Evolutionary conservation across 1,140 invertebrate genomes (phyloP).

Genomic region (Calosoma granatense): DNA sequence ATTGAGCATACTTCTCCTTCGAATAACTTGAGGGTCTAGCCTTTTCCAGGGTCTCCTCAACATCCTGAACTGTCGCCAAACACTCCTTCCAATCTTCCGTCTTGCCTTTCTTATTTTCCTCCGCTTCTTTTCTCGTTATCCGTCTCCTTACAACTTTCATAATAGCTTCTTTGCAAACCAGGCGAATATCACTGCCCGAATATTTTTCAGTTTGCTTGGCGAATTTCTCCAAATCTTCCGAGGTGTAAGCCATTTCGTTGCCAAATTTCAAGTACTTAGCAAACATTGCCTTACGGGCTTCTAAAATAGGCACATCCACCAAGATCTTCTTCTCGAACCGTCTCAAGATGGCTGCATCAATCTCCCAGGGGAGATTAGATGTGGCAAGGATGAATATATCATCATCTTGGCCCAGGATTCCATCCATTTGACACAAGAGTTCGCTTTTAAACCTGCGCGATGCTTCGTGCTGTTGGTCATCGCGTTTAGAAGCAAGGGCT

Average conservation of each 20-base stretch:
- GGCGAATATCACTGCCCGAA: slow-evolving; percentile 79
- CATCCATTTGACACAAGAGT: slow-evolving; percentile 86
- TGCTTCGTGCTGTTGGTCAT: slow-evolving; percentile 79
- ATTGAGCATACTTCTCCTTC: slow-evolving; percentile 31
- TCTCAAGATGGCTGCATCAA: slow-evolving; percentile 73
- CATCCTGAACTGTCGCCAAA: slow-evolving; percentile 15
- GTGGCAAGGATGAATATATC: slow-evolving; percentile 77
- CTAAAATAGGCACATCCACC: slow-evolving; percentile 60
- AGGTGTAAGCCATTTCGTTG: slow-evolving; percentile 31
- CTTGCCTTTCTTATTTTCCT: slow-evolving; percentile 13
- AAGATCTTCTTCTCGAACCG: slow-evolving; percentile 82
- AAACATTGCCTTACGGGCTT: slow-evolving; percentile 58
- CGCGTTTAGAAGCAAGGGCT: slow-evolving; percentile 64
- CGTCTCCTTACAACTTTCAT: slow-evolving; percentile 46
- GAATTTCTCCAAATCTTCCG: slow-evolving; percentile 41
- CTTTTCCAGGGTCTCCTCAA: slow-evolving; percentile 14
- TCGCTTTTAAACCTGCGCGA: slow-evolving; percentile 86
- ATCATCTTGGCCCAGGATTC: slow-evolving; percentile 49
- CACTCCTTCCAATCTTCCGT: slow-evolving; percentile 21
- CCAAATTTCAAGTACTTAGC: slow-evolving; percentile 37
- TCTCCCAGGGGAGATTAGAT: slow-evolving; percentile 83
- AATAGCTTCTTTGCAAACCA: slow-evolving; percentile 79
- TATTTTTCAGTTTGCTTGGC: slow-evolving; percentile 61
- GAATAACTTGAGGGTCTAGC: slow-evolving; percentile 8
- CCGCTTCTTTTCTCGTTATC: too few relatives aligned